Evolutionary conservation across 2,113 vertebrate genomes (phyloP).

Genomic region (Corythornis cristatus): DNA sequence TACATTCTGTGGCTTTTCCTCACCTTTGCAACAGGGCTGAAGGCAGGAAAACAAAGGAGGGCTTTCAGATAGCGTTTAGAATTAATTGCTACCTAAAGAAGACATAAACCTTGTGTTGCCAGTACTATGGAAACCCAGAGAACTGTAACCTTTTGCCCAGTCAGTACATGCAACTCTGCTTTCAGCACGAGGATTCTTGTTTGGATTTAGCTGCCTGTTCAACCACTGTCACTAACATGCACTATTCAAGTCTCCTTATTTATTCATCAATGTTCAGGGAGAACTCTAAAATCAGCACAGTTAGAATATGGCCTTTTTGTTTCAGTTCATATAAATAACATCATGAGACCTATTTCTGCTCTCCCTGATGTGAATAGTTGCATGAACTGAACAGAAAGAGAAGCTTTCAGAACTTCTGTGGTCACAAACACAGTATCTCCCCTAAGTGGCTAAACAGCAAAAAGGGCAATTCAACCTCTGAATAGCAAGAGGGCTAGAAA

Average conservation of each 20-base stretch:
- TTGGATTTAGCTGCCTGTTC: not conserved
- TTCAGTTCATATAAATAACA: slow-evolving; percentile 18
- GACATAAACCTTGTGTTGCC: not conserved
- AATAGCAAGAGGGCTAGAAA: not conserved
- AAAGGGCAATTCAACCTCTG: not conserved
- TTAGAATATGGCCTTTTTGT: slow-evolving; percentile 10
- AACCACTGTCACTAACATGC: not conserved
- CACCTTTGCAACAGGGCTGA: not conserved
- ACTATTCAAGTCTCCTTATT: not conserved
- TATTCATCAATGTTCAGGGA: slow-evolving; percentile 24
- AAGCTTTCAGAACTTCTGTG: slow-evolving; percentile 19
- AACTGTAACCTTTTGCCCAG: not conserved
- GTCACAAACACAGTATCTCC: not conserved
- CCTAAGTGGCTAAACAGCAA: slow-evolving; percentile 2
- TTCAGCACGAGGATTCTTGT: not conserved
- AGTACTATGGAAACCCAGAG: not conserved
- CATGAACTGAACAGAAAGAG: slow-evolving; percentile 25
- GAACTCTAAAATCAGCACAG: not conserved
- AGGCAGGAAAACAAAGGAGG: not conserved
- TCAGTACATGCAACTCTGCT: not conserved
- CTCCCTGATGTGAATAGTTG: not conserved
- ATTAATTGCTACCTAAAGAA: not conserved
- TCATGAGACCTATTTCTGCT: not conserved
- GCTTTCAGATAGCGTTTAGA: not conserved
- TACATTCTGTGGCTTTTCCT: not conserved